These are phyloP conservation scores for Cynodonichthys magdalenae DNA, from an alignment of 2,797 vertebrate species.

Conservation along the genomic window DNA sequence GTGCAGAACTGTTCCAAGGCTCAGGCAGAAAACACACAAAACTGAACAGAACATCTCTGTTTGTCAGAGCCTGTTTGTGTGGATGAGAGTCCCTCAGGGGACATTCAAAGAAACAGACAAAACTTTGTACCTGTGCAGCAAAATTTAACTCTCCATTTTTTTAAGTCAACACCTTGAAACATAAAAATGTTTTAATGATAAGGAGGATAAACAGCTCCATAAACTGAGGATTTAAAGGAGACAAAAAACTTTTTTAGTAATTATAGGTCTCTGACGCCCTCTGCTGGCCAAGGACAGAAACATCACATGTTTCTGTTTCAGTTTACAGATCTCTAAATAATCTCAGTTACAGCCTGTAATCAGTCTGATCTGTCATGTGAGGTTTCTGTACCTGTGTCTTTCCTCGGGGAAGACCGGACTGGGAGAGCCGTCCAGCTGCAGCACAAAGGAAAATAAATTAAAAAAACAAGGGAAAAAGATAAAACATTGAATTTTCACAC, in stretches of 20 bases:
- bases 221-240: no score
- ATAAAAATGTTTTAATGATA: no score
- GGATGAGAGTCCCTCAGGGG: no score
- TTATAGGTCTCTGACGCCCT: neutral
- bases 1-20: neutral
- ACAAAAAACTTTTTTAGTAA: no score
- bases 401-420: conserved; percentile 80
- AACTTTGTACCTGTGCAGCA: no score
- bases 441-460: neutral
- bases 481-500: neutral
- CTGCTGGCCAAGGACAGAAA: neutral
- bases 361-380: neutral
- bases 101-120: no score
- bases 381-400: conserved; percentile 24
- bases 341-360: neutral
- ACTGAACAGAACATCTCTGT: no score
- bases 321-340: neutral
- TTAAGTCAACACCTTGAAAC: no score
- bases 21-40: no score
- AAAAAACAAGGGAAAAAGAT: neutral
- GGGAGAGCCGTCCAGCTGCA: conserved; percentile 71
- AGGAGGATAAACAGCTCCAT: no score
- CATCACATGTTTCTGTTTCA: neutral
- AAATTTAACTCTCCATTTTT: no score
- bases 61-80: no score